A percentile compares a stretch with the other conserved stretches of the same genome.
Evolutionary conservation across 2,888 invertebrate species (phyloP).

Genomic region (Phyto melanocephala): DNA sequence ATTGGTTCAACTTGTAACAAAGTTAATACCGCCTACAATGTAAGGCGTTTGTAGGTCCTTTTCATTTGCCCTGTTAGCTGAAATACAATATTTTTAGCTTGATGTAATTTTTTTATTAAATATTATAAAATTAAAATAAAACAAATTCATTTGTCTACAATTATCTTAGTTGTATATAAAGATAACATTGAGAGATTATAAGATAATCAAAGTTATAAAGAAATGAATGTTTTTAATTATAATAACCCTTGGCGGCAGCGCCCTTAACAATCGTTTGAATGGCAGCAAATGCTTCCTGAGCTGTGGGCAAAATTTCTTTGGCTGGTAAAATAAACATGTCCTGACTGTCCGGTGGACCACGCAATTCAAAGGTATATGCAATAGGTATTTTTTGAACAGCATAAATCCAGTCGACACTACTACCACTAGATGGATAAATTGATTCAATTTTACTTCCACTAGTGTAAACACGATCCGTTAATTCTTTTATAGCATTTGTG

Average conservation of each 20-base stretch:
- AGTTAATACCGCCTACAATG: no score
- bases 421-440: conserved; percentile 78
- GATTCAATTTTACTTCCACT: conserved; percentile 77
- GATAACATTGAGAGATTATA: no score
- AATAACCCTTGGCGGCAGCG: conserved; percentile 76
- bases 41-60: no score
- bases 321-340: conserved; percentile 78
- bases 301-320: conserved; percentile 75
- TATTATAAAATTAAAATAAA: no score
- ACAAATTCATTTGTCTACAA: no score
- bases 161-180: no score
- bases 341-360: conserved; percentile 76
- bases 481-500: conserved; percentile 73
- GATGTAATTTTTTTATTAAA: no score
- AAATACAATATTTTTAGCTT: no score
- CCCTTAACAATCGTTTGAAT: conserved; percentile 75
- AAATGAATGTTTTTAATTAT: no score
- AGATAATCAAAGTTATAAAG: no score
- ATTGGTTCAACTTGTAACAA: no score
- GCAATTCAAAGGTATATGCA: conserved; percentile 77
- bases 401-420: conserved; percentile 78
- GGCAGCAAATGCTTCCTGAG: conserved; percentile 76
- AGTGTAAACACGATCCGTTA: conserved; percentile 73
- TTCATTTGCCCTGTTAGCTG: no score
- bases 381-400: conserved; percentile 74